These are phyloP conservation scores for Apodemia duryi DNA, from an alignment of 2,888 invertebrate genomes.

Conservation along the genomic window DNA sequence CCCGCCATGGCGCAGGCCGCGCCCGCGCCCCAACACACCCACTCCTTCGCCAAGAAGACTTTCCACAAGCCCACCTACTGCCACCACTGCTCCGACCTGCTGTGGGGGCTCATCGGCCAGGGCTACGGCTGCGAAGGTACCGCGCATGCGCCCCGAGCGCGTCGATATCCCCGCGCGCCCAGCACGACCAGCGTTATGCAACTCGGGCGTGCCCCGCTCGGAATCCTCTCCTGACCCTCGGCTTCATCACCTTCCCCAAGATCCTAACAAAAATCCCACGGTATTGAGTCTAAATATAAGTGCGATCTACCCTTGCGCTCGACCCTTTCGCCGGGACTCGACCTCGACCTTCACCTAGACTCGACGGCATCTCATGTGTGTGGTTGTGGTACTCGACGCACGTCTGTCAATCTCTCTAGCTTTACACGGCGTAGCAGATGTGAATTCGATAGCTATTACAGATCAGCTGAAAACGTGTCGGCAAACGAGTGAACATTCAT, in stretches of 20 bases:
- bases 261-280: neutral
- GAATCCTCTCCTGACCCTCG: constrained; percentile 48
- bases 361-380: constrained; percentile 13
- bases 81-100: constrained; percentile 99
- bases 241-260: neutral
- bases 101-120: constrained; percentile 99
- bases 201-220: constrained; percentile 63
- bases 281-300: constrained; percentile 2
- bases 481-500: constrained; percentile 49
- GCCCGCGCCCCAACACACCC: constrained; percentile 84
- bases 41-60: constrained; percentile 99
- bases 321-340: constrained; percentile 29
- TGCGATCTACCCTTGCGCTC: constrained; percentile 23
- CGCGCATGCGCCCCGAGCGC: constrained; percentile 70
- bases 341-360: constrained; percentile 27
- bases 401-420: constrained; percentile 6
- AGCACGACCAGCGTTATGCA: constrained; percentile 66
- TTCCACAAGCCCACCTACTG: constrained; percentile 99
- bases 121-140: constrained; percentile 99
- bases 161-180: constrained; percentile 65
- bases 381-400: constrained; percentile 8
- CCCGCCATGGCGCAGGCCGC: constrained; percentile 79
- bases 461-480: constrained; percentile 44
- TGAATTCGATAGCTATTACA: constrained; percentile 23
- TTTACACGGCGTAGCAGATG: constrained; percentile 9